These are phyloP conservation scores for Lutraria rhynchaena DNA, from an alignment of 1,140 invertebrate species.

Conservation along the genomic window DNA sequence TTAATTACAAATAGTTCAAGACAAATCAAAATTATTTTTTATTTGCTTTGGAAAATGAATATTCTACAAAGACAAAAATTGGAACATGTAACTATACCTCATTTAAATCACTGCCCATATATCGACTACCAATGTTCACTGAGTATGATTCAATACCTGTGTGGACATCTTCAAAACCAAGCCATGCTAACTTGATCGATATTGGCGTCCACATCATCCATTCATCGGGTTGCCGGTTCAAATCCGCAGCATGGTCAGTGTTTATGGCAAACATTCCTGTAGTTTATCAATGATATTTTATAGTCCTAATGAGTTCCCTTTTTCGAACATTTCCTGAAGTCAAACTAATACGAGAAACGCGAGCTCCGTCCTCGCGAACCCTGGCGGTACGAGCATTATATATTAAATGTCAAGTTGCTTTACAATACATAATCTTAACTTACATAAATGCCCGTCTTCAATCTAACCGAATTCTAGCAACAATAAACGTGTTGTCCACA, in stretches of 20 bases:
- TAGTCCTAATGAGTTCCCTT: too few species aligned
- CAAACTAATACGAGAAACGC: too few species aligned
- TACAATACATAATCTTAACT: too few species aligned
- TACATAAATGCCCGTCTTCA: too few species aligned
- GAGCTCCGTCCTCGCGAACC: too few species aligned
- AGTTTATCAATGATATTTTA: too few species aligned
- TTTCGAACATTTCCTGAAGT: too few species aligned
- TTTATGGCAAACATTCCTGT: slow-evolving; percentile 68
- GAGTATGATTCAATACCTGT: slow-evolving; percentile 59
- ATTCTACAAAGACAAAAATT: not conserved
- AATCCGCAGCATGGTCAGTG: slow-evolving; percentile 59
- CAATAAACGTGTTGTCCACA: too few species aligned
- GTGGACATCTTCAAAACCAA: slow-evolving; percentile 65
- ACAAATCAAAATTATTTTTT: not conserved
- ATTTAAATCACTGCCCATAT: slow-evolving; percentile 60
- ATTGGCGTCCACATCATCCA: slow-evolving; percentile 60
- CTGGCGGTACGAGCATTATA: too few species aligned
- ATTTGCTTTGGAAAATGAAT: not conserved
- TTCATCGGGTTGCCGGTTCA: slow-evolving; percentile 47
- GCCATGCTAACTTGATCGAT: slow-evolving; percentile 61
- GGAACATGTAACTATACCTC: slow-evolving; percentile 24
- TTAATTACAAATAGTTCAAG: not conserved
- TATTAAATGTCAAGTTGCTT: too few species aligned
- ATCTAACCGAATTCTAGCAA: too few species aligned
- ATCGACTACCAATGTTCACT: slow-evolving; percentile 56